Base-by-base conservation (phyloP, 2,888 invertebrate genomes). In the Nipponacmea schrenckii region DNA sequence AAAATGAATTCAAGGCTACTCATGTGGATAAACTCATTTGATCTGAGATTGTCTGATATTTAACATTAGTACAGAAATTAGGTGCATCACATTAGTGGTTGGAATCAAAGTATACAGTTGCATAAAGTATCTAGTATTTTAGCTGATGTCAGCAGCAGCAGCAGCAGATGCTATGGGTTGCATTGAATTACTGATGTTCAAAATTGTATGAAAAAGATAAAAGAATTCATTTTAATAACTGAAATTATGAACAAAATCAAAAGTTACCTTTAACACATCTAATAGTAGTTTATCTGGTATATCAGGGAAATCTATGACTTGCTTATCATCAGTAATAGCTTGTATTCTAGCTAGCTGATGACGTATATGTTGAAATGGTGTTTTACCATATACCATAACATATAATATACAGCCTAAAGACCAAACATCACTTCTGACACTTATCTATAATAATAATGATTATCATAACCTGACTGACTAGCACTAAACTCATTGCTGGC, bases 381-480 rank as follows among this genome's bases (percentile, higher is more conserved):
- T 96, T 82, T 92, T 92, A 0, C 95, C 94, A 89, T 96, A 98
- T 62, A 96, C 92, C 89, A 98, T 91, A 88, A 95, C 93, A 90
- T 97, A 98, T 75, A 98, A 91, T 85, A 98, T 98, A 88, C 97
- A 98, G 27, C 98, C 98, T 79, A 98, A 91, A 0, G 97, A 97
- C 98, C 98, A 98, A 68, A 98, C 96, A 89, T 98, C 98, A 63
- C 97, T 95, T 85, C 95, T 96, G 79, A 93, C 94, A 76, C 94
- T 94, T 80, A 97, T 94, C 95, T 96, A 80, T 31, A 80, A 77
- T 44, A 64, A 46, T 67, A 64, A 69, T 64, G 17, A 62, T 12
- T 31, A 56, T n/a, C n/a, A n/a, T n/a, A n/a, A n/a, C n/a, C n/a
- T n/a, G n/a, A n/a, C n/a, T n/a, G n/a, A n/a, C n/a, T n/a, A n/a